Evolutionary conservation across 2,113 vertebrate species (phyloP).

Genomic region (Hippocampus barbouri): DNA sequence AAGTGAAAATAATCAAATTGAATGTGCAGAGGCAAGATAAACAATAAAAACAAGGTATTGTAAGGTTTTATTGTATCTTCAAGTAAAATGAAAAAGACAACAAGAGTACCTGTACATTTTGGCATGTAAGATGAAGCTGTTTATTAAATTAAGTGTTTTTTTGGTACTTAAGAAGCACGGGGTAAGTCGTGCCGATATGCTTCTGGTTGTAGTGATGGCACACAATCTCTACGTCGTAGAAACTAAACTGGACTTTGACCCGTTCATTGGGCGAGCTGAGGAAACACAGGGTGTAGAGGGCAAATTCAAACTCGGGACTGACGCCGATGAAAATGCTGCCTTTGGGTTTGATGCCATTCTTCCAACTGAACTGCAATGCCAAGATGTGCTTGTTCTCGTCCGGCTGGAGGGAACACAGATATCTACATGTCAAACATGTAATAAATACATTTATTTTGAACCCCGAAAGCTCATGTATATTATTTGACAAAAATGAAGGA

Average conservation of each 20-base stretch:
- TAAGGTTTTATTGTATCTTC: constrained; percentile 68
- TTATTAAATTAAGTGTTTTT: constrained; percentile 12
- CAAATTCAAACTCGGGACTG: constrained; percentile 78
- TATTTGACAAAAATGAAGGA: too few relatives aligned
- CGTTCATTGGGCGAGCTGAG: constrained; percentile 73
- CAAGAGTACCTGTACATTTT: constrained; percentile 55
- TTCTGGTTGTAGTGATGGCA: constrained; percentile 77
- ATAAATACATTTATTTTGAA: too few relatives aligned
- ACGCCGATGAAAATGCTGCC: constrained; percentile 79
- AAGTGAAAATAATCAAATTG: background rate
- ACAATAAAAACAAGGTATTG: constrained; percentile 23
- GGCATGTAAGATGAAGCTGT: constrained; percentile 10
- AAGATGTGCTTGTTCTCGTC: constrained; percentile 77
- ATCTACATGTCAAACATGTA: background rate
- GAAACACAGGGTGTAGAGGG: constrained; percentile 78
- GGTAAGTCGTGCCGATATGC: constrained; percentile 77
- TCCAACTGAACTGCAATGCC: constrained; percentile 79
- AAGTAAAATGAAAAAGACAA: constrained; percentile 68
- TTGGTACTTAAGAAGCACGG: constrained; percentile 67
- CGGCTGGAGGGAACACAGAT: constrained; percentile 51
- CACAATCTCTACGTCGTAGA: constrained; percentile 76
- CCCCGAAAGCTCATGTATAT: too few relatives aligned
- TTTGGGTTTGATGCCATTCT: constrained; percentile 75
- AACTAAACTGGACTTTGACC: constrained; percentile 73
- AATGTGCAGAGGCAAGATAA: constrained; percentile 6